A percentile compares a stretch with the other conserved stretches of the same genome.
Conservation (phyloP, 2,113 vertebrate genomes). For the Calyptomena viridis region DNA sequence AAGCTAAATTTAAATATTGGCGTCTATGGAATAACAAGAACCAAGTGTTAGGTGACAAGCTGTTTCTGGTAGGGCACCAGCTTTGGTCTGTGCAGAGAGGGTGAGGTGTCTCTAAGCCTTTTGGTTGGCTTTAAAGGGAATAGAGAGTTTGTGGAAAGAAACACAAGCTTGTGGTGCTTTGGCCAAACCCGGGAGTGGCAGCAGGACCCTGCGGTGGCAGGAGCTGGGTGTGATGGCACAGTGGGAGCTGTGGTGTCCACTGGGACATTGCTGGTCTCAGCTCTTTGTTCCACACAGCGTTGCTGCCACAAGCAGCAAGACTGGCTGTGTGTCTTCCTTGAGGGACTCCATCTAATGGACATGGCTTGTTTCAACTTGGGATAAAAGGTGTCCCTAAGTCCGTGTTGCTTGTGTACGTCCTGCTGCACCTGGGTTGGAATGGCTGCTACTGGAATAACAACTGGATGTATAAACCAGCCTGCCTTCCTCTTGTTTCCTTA, state of each 20-base stretch:
- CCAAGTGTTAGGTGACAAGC: background rate
- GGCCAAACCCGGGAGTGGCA: fast-evolving
- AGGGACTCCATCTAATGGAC: background rate
- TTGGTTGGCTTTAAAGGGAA: background rate
- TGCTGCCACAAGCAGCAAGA: background rate
- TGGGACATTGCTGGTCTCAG: background rate
- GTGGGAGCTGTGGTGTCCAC: background rate
- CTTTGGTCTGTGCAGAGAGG: background rate
- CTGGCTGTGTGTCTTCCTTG: fast-evolving
- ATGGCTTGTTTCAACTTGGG: background rate
- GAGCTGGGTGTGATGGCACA: background rate
- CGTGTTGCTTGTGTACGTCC: background rate
- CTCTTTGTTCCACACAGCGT: fast-evolving
- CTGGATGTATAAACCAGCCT: background rate
- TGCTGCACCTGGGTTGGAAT: background rate
- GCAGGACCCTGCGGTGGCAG: too few relatives aligned
- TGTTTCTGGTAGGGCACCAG: background rate
- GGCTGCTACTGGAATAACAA: background rate
- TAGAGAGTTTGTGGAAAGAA: background rate
- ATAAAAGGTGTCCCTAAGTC: background rate
- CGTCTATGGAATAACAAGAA: background rate
- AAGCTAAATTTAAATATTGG: background rate
- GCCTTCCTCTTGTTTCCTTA: background rate
- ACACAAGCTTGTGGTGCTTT: background rate
- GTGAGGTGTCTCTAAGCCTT: background rate